A percentile compares a stretch with the other conserved stretches of the same genome.
Conservation (phyloP, 1,140 invertebrate genomes). For the Mamestra configurata region DNA sequence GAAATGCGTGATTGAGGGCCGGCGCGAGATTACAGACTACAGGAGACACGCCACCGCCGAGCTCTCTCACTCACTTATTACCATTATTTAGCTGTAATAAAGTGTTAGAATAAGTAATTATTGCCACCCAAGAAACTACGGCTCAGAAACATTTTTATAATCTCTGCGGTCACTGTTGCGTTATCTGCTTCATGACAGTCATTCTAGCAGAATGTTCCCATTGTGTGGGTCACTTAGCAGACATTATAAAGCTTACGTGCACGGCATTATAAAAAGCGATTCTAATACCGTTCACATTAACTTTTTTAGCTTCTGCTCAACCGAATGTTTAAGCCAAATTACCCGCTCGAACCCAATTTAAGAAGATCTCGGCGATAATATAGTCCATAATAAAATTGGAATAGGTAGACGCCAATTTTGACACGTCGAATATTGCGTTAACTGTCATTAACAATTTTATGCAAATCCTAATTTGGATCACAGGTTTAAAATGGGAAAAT, state of each 20-base stretch:
- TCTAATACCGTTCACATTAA: constrained; percentile 56
- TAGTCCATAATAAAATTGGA: constrained; percentile 63
- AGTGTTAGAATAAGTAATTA: constrained; percentile 82
- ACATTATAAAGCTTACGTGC: constrained; percentile 52
- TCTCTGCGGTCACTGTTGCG: constrained; percentile 54
- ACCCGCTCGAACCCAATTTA: constrained; percentile 58
- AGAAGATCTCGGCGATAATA: constrained; percentile 60
- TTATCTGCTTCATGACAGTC: constrained; percentile 47
- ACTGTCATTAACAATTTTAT: constrained; percentile 79
- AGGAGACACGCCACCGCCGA: constrained; percentile 76
- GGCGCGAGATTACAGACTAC: constrained; percentile 82
- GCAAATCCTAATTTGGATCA: constrained; percentile 79
- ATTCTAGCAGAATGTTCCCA: constrained; percentile 43
- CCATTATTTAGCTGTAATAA: constrained; percentile 85
- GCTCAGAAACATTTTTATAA: constrained; percentile 52
- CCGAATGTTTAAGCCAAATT: constrained; percentile 58
- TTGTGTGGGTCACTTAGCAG: constrained; percentile 44
- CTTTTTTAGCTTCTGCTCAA: constrained; percentile 59
- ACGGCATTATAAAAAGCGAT: constrained; percentile 47
- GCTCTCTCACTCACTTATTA: constrained; percentile 76
- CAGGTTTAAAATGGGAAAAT: constrained; percentile 74
- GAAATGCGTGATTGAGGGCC: constrained; percentile 86
- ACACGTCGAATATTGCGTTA: constrained; percentile 75
- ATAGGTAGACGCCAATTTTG: constrained; percentile 69
- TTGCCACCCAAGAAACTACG: constrained; percentile 77